Percentiles rank a stretch among this genome's conserved stretches.
Conservation (phyloP, 2,888 invertebrate species). For the Cantharis nigra region DNA sequence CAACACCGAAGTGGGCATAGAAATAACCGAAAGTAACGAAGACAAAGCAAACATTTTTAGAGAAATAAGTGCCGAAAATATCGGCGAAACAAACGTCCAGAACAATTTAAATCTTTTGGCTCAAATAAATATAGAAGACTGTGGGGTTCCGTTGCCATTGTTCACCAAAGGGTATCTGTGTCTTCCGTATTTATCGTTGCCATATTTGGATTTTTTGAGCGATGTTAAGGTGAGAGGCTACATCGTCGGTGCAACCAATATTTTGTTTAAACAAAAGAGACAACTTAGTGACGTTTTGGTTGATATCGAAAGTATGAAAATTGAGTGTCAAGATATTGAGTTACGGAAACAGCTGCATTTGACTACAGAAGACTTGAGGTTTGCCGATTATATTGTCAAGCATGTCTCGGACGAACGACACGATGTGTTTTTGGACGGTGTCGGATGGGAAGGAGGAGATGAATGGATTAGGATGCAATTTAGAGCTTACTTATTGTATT, state of each 20-base stretch:
- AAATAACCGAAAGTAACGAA: constrained; percentile 52
- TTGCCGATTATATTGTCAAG: constrained; percentile 90
- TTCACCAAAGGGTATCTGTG: constrained; percentile 92
- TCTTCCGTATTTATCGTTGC: constrained; percentile 92
- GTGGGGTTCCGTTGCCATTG: constrained; percentile 85
- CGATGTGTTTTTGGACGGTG: constrained; percentile 73
- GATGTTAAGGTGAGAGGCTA: constrained; percentile 86
- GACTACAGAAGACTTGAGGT: constrained; percentile 88
- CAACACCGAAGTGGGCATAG: constrained; percentile 48
- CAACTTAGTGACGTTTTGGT: constrained; percentile 91
- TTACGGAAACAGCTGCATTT: constrained; percentile 82
- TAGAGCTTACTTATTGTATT: constrained; percentile 79
- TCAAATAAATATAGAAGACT: constrained; percentile 71
- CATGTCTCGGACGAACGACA: constrained; percentile 68
- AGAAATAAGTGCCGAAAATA: constrained; percentile 70
- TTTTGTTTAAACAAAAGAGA: constrained; percentile 94
- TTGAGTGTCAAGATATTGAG: constrained; percentile 80
- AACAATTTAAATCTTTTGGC: constrained; percentile 66
- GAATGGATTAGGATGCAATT: constrained; percentile 97
- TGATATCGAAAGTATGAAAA: constrained; percentile 83
- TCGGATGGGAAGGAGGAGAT: constrained; percentile 91
- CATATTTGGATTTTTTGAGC: constrained; percentile 89
- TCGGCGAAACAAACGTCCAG: constrained; percentile 61
- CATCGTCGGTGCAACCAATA: constrained; percentile 96
- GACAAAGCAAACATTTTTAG: constrained; percentile 64